Conservation (phyloP, 2,888 invertebrate species). For the Lypha dubia region DNA sequence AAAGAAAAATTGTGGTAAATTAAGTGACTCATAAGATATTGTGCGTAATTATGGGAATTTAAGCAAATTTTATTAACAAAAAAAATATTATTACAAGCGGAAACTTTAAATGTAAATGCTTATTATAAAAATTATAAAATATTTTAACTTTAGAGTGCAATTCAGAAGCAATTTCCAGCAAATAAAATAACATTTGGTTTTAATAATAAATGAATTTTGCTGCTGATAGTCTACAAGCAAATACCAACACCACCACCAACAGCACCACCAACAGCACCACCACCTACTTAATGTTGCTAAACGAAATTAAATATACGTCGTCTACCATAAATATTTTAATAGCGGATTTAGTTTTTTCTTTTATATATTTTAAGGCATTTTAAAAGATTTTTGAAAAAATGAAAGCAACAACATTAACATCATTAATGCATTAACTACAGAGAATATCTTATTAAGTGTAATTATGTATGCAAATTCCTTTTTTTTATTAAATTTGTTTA, state of each 20-base stretch:
- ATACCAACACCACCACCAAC: too few species aligned
- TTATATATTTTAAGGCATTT: slow-evolving; percentile 7
- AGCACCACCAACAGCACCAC: background rate
- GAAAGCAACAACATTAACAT: slow-evolving; percentile 48
- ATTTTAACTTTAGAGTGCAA: background rate
- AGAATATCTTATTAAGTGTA: slow-evolving; percentile 65
- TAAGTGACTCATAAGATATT: slow-evolving; percentile 60
- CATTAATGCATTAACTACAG: slow-evolving; percentile 62
- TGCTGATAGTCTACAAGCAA: slow-evolving; percentile 3
- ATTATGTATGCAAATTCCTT: slow-evolving; percentile 60
- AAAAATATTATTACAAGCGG: background rate
- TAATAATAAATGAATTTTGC: slow-evolving; percentile 34
- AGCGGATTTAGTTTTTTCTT: slow-evolving; percentile 34
- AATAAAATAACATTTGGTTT: slow-evolving; percentile 38
- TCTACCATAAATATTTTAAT: slow-evolving; percentile 25
- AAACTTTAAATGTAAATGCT: background rate
- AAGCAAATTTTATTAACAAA: slow-evolving; percentile 49
- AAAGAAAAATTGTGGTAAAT: slow-evolving; percentile 35
- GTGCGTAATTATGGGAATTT: slow-evolving; percentile 62
- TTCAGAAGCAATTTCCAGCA: slow-evolving; percentile 2
- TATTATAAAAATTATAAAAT: background rate
- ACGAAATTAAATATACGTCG: slow-evolving; percentile 23
- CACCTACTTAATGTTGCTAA: slow-evolving; percentile 45
- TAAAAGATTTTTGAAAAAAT: slow-evolving; percentile 6
- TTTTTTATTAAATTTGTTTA: slow-evolving; percentile 31